Evolutionary conservation across 2,888 invertebrate genomes (phyloP).

Genomic region (Electrophaes corylata): DNA sequence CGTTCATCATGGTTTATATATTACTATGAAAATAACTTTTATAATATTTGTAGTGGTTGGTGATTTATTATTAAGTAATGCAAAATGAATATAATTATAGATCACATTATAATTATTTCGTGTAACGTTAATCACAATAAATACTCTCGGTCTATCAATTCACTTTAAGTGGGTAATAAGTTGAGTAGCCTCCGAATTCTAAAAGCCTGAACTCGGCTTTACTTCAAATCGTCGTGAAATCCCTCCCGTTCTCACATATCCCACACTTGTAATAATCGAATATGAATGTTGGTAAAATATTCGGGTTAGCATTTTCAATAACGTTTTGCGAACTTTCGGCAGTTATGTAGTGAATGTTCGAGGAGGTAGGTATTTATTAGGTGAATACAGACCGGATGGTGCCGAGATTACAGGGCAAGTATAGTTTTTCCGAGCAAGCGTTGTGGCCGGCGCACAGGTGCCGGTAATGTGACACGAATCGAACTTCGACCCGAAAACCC

Average conservation of each 20-base stretch:
- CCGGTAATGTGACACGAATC: conserved; percentile 71
- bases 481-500: conserved; percentile 59
- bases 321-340: conserved; percentile 66
- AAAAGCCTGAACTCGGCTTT: conserved; percentile 21
- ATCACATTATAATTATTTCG: background rate
- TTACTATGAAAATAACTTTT: conserved; percentile 11
- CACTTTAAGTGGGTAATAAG: conserved; percentile 4
- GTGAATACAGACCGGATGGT: conserved; percentile 71
- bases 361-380: conserved; percentile 75
- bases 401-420: conserved; percentile 66
- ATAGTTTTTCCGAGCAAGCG: conserved; percentile 61
- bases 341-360: conserved; percentile 61
- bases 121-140: background rate
- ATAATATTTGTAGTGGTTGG: conserved; percentile 1
- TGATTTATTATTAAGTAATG: background rate
- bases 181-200: conserved; percentile 5
- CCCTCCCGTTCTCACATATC: conserved; percentile 32
- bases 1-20: conserved; percentile 35
- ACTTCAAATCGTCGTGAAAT: conserved; percentile 31
- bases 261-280: conserved; percentile 41
- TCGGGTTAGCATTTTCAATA: conserved; percentile 65
- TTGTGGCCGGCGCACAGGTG: conserved; percentile 73
- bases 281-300: conserved; percentile 59
- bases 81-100: background rate
- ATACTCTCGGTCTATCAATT: background rate